Percentiles rank a stretch among this genome's conserved stretches.
phyloP scores from a whole-genome alignment of 37 sponge, comb jelly and placozoan genomes.

The Crambe crambe region DNA sequence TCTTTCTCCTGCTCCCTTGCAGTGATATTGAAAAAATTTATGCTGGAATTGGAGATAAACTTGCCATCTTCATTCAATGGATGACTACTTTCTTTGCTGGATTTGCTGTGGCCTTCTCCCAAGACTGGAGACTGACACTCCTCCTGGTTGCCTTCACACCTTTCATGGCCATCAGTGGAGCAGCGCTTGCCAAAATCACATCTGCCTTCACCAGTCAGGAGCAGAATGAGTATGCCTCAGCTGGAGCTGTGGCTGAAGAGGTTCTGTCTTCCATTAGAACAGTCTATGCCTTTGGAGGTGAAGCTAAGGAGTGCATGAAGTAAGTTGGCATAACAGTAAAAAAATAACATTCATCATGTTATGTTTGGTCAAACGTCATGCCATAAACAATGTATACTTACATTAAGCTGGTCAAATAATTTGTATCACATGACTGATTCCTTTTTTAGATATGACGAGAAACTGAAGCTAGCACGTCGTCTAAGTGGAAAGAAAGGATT shows the following conservation, averaged over 20 bases:
- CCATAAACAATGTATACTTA: no score
- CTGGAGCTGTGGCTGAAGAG: conserved; percentile 92
- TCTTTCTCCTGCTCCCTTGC: no score
- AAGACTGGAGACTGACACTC: conserved; percentile 57
- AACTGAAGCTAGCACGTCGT: conserved; percentile 42
- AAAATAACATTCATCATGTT: no score
- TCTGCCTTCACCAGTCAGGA: conserved; percentile 42
- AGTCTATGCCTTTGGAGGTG: conserved; percentile 90
- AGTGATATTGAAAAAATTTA: conserved; percentile 59
- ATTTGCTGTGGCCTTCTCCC: conserved; percentile 31
- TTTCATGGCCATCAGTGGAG: conserved; percentile 31
- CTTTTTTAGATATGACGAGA: conserved; percentile 32
- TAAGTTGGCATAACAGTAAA: conserved; percentile 11
- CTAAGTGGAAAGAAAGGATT: conserved; percentile 68
- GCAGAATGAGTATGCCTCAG: conserved; percentile 84
- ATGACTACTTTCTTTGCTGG: conserved; percentile 50
- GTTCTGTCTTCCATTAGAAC: conserved; percentile 91
- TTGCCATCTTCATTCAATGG: conserved; percentile 62
- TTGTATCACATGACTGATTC: background rate
- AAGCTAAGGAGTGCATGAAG: conserved; percentile 48
- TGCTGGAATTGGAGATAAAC: conserved; percentile 62
- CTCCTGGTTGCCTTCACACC: conserved; percentile 55
- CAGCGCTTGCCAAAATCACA: background rate
- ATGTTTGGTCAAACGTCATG: no score
- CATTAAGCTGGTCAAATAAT: background rate